Evolutionary conservation across 2,888 invertebrate genomes (phyloP), one percentile per base, ranked within the genome.

Genomic region (Orthosia gothica): DNA sequence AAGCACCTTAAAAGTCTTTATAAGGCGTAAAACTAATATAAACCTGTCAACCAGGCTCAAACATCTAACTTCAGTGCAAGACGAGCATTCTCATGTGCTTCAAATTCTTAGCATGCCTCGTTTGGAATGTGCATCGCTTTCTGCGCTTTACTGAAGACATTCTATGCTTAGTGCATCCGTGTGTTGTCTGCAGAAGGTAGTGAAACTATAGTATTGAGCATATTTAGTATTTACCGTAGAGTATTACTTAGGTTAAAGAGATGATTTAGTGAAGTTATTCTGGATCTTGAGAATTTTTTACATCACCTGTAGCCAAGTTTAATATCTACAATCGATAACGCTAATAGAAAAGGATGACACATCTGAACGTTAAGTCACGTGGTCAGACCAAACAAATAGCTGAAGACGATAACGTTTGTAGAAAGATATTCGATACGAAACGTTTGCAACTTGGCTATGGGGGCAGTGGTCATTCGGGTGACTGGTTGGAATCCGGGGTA

Each of bases 51-150:
- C 57, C 45, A 23, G 18, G 20, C 80, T 65, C 74, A 74, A 70
- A 68, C 49, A 70, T 68, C 57, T 50, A 64, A 73, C 55, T 71
- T 69, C 5, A 61, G 52, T 23, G 32, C 50, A 12, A 63, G 62
- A 59, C 57, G 54, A 58, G 45, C 49, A 50, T 70, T 59, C 50
- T 79, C 52, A 83, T 84, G 54, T 62, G 55, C 57, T 80, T 57
- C 4, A 71, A 54, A 80, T 81, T 74, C 84, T 68, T 55, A 57
- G 26, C 61, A 68, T 65, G 32, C 18, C 70, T 74, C 11, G 50
- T 32, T 32, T 62, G 57, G 50, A 65, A 83, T 68, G 20, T 84
- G 61, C n/a, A 62, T 23, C 32, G 47, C 59, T 75, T 79, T 70
- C 13, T 4, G 55, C 23, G 57, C 66, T 64, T 68, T 49, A 50